Conservation (phyloP, 2,888 invertebrate genomes). For the Diarsia mendica region DNA sequence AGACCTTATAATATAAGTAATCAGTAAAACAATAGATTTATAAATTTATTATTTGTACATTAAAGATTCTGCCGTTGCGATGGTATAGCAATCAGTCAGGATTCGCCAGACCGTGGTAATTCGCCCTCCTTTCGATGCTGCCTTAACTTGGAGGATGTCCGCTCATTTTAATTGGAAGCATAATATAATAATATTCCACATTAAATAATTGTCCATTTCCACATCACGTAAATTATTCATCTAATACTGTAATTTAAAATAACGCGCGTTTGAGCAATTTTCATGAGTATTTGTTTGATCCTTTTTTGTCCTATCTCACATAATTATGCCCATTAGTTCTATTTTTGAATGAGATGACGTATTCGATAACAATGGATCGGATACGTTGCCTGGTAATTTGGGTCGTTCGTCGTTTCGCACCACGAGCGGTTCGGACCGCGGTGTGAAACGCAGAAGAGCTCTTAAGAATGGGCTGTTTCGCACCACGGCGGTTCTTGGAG, state of each 20-base stretch:
- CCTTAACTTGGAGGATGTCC: slow-evolving; percentile 61
- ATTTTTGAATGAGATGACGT: slow-evolving; percentile 17
- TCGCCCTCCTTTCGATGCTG: slow-evolving; percentile 56
- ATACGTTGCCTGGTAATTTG: slow-evolving; percentile 1
- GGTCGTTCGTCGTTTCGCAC: too few relatives aligned
- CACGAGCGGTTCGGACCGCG: too few relatives aligned
- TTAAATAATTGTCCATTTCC: slow-evolving; percentile 56
- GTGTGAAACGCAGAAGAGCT: too few relatives aligned
- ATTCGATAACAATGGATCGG: slow-evolving; percentile 12
- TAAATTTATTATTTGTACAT: slow-evolving; percentile 18
- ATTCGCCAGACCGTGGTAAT: slow-evolving; percentile 57
- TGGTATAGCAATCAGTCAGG: slow-evolving; percentile 42
- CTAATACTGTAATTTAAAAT: slow-evolving; percentile 8
- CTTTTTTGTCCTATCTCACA: slow-evolving; percentile 29
- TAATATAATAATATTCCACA: slow-evolving; percentile 41
- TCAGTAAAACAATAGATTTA: slow-evolving; percentile 4
- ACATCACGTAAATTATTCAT: slow-evolving; percentile 20
- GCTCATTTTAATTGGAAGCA: slow-evolving; percentile 57
- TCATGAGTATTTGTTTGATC: not conserved
- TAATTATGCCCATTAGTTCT: slow-evolving; percentile 30
- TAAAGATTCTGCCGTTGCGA: slow-evolving; percentile 42
- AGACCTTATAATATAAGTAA: too few relatives aligned
- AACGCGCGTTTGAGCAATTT: slow-evolving; percentile 29
- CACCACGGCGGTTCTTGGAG: too few relatives aligned
- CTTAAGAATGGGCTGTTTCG: too few relatives aligned